phyloP scores from a whole-genome alignment of 2,797 vertebrate genomes.

The Sparidentex hasta region DNA sequence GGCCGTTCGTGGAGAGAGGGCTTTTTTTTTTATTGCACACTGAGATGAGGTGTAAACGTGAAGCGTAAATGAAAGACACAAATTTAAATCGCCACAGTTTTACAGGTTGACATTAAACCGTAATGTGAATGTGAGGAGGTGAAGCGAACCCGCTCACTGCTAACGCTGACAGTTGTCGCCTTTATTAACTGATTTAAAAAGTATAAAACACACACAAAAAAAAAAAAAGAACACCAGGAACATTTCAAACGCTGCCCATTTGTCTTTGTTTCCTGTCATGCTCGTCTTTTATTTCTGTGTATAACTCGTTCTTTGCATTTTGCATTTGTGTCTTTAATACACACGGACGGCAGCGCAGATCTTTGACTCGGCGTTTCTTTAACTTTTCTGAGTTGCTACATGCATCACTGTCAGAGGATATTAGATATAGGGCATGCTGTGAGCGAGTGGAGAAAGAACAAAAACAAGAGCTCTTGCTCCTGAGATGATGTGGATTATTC shows the following conservation, averaged over 20 bases:
- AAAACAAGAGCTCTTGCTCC: slow-evolving; percentile 23
- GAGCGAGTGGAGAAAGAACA: slow-evolving; percentile 29
- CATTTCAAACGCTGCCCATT: not conserved
- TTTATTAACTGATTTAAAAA: not conserved
- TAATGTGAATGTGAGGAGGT: slow-evolving; percentile 9
- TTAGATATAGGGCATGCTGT: slow-evolving; percentile 22
- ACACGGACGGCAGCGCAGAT: not conserved
- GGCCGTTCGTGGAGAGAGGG: slow-evolving; percentile 6
- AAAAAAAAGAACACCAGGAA: not conserved
- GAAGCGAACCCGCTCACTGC: not conserved
- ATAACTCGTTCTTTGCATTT: slow-evolving; percentile 11
- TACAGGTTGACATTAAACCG: not conserved
- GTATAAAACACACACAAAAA: not conserved
- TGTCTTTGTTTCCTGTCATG: not conserved
- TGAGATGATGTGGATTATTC: slow-evolving; percentile 50
- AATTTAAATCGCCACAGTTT: slow-evolving; percentile 20
- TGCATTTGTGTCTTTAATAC: not conserved
- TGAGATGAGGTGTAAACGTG: slow-evolving; percentile 7
- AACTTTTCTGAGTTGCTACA: slow-evolving; percentile 21
- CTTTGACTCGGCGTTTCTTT: slow-evolving; percentile 11
- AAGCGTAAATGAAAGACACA: slow-evolving; percentile 23
- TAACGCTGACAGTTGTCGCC: not conserved
- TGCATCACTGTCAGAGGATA: slow-evolving; percentile 48
- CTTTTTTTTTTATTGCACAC: slow-evolving; percentile 17
- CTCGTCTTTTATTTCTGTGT: not conserved